Percentiles rank a stretch among this genome's conserved stretches.
These are phyloP conservation scores for Scrobipalpa costella DNA, from an alignment of 2,888 invertebrate genomes.

Conservation along the genomic window DNA sequence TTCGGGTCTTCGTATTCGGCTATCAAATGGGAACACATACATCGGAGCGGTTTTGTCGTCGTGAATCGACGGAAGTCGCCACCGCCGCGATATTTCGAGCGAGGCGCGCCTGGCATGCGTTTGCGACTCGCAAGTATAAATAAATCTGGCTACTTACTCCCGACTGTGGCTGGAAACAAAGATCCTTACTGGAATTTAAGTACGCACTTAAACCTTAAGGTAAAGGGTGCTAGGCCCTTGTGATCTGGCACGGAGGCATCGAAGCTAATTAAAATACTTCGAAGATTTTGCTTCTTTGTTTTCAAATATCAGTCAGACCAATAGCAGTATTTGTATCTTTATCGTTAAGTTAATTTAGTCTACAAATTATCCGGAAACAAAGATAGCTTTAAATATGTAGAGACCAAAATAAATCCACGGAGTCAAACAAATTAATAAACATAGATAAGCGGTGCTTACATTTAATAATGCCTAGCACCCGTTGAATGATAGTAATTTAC, in stretches of 20 bases:
- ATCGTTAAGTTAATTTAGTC: too few relatives aligned
- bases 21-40: constrained; percentile 41
- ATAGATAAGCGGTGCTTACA: not conserved
- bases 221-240: not conserved
- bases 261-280: not conserved
- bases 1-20: constrained; percentile 7
- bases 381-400: not conserved
- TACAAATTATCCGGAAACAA: not conserved
- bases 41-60: constrained; percentile 42
- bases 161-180: not conserved
- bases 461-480: not conserved
- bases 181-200: constrained; percentile 5
- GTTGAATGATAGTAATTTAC: constrained; percentile 16
- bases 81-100: constrained; percentile 74
- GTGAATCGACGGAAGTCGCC: constrained; percentile 75
- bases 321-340: too few relatives aligned
- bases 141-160: constrained; percentile 38
- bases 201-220: constrained; percentile 8
- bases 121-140: constrained; percentile 57
- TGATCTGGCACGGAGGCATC: not conserved
- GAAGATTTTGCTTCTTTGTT: not conserved
- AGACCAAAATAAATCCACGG: not conserved
- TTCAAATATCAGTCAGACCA: too few relatives aligned
- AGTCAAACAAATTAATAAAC: not conserved
- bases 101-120: constrained; percentile 57